phyloP scores from a whole-genome alignment of 2,888 invertebrate genomes.

The Mythimna pallens region DNA sequence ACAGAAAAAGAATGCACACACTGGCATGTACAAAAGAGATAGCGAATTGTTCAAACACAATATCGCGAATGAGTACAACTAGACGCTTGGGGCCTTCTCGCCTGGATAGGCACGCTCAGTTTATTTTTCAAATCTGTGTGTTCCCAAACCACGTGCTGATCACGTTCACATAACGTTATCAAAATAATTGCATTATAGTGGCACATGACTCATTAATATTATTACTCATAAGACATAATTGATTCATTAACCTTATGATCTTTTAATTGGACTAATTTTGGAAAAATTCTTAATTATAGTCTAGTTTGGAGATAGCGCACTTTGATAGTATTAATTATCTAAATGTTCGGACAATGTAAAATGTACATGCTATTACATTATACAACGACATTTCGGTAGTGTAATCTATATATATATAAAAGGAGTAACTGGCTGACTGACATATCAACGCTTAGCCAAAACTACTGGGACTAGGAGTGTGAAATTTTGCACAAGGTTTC shows the following conservation, averaged over 20 bases:
- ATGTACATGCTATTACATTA: not conserved
- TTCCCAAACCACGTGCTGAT: not conserved
- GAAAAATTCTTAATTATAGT: slow-evolving; percentile 11
- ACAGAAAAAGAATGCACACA: too few species aligned
- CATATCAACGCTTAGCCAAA: too few species aligned
- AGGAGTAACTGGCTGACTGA: too few species aligned
- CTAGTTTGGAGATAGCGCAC: slow-evolving; percentile 4
- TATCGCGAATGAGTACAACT: too few species aligned
- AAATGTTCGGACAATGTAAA: not conserved
- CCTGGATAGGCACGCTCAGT: not conserved
- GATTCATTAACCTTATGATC: slow-evolving; percentile 21
- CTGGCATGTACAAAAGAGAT: too few species aligned
- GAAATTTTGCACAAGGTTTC: too few species aligned
- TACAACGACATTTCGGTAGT: not conserved
- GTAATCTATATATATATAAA: too few species aligned
- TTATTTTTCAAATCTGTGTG: not conserved
- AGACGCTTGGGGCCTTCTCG: not conserved
- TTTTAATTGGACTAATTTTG: slow-evolving; percentile 12
- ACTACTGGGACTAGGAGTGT: too few species aligned
- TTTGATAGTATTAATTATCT: slow-evolving; percentile 18
- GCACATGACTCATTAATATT: slow-evolving; percentile 1
- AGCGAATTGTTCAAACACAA: too few species aligned
- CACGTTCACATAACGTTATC: not conserved
- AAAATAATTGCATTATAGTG: not conserved
- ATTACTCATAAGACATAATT: slow-evolving; percentile 16